A percentile compares a stretch with the other conserved stretches of the same genome.
phyloP scores from a whole-genome alignment of 2,113 vertebrate species.

The Anhinga rufa region DNA sequence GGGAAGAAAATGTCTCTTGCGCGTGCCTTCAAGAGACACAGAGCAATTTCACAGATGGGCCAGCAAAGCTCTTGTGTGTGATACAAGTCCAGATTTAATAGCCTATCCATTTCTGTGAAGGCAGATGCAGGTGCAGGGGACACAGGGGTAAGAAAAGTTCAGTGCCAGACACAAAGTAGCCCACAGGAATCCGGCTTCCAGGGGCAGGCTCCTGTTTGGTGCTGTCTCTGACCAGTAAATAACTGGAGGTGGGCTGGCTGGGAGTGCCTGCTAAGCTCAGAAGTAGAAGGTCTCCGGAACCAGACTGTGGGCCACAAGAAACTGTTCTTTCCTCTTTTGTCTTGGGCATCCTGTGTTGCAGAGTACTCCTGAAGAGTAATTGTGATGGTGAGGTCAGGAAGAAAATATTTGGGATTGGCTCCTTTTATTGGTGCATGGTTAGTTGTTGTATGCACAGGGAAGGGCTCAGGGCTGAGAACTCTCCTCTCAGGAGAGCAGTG shows the following conservation, averaged over 20 bases:
- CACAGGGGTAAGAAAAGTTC: background rate
- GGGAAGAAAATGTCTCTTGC: background rate
- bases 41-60: slow-evolving; percentile 32
- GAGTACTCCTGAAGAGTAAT: background rate
- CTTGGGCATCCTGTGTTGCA: background rate
- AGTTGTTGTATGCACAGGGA: background rate
- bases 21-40: slow-evolving; percentile 22
- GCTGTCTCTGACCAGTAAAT: background rate
- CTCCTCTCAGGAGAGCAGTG: background rate
- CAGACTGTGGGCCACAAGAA: background rate
- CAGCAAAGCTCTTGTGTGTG: slow-evolving; percentile 23
- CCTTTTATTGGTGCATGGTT: background rate
- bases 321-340: background rate
- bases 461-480: background rate
- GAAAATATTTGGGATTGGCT: background rate
- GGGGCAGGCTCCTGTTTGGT: background rate
- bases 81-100: slow-evolving; percentile 51
- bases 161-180: background rate
- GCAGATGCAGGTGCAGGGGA: background rate
- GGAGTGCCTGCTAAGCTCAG: background rate
- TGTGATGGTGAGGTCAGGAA: background rate
- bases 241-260: background rate
- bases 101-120: slow-evolving; percentile 10
- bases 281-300: background rate
- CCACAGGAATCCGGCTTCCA: background rate